Conservation (phyloP, 2,888 invertebrate genomes). For the Raillietiella orientalis region DNA sequence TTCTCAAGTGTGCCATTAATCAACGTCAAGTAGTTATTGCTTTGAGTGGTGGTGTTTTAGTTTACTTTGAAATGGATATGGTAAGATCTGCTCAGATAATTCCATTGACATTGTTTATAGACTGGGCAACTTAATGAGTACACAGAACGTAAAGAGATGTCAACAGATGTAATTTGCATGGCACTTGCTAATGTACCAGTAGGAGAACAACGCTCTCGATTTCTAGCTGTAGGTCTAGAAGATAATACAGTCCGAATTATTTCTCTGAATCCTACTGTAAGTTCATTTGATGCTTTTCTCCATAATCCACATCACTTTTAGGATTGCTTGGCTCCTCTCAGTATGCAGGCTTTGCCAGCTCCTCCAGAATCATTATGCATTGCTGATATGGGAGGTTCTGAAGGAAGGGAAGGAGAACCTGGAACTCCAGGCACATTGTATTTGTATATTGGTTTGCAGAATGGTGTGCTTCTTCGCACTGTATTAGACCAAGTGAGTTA, state of each 20-base stretch:
- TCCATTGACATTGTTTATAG: conserved; percentile 18
- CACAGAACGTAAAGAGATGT: conserved; percentile 83
- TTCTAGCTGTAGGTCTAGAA: conserved; percentile 74
- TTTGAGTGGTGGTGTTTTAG: conserved; percentile 79
- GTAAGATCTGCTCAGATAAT: conserved; percentile 24
- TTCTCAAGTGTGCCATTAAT: conserved; percentile 92
- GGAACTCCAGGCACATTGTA: conserved; percentile 24
- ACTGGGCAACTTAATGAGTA: conserved; percentile 94
- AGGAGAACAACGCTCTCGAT: conserved; percentile 80
- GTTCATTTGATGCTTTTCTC: no score
- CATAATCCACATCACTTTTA: no score
- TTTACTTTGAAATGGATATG: conserved; percentile 98
- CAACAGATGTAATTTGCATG: conserved; percentile 93
- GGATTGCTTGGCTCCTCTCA: conserved; percentile 77
- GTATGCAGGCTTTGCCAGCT: conserved; percentile 85
- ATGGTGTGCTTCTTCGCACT: conserved; percentile 71
- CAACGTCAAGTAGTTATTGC: conserved; percentile 95
- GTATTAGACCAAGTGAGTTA: conserved; percentile 66
- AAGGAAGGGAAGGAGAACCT: conserved; percentile 16
- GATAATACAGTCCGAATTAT: conserved; percentile 94
- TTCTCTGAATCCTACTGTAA: conserved; percentile 66
- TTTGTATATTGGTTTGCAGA: conserved; percentile 80
- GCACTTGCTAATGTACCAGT: conserved; percentile 75
- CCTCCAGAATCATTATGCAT: conserved; percentile 88
- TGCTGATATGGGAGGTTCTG: conserved; percentile 55